Evolutionary conservation across 2,113 vertebrate genomes (phyloP), one percentile per base, ranked within the genome.

Genomic region (Panthera tigris): DNA sequence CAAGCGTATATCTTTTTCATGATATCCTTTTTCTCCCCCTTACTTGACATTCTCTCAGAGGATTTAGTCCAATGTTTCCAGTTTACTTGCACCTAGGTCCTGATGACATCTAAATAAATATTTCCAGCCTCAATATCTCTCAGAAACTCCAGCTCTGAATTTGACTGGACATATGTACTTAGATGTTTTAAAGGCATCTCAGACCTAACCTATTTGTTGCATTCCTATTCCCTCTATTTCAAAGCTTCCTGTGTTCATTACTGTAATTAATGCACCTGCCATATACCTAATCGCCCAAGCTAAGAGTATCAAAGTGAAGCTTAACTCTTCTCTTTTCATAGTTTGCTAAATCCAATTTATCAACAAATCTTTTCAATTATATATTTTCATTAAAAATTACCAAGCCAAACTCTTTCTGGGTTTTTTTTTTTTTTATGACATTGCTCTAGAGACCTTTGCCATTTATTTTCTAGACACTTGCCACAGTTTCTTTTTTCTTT

Each of bases 1-100:
- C 82, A 63, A 97, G 27, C 61, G 3, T 81, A 21, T 57, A 76
- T 92, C 68, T 94, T 94, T 96, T 92, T 96, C 48, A 94, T 88
- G 87, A 29, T 76, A 74, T 41, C 19, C 39, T 87, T 61, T 93
- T 95, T 76, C 89, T 81, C 13, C 36, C 41, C 41, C 73, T 91
- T 92, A 52, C 68, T 27, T 76, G 96, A 69, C 85, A 95, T 23
- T 90, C 23, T 93, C 39, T 86, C 57, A 27, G 39, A 94, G 48
- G 90, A 94, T 71, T 97, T 92, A 61, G 86, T 65, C 55, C 39
- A 86, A 83, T 92, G 48, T 76, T 95, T n/a, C 27, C 89, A n/a
- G 63, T 95, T 74, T 83, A 92, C 63, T 96, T 96, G 66, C 41
- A 90, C 48, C 69, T 86, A 33, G 6, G n/a, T 86, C 79, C 74